These are phyloP conservation scores for Epicampocera succincta DNA, from an alignment of 2,888 invertebrate species.

Conservation along the genomic window DNA sequence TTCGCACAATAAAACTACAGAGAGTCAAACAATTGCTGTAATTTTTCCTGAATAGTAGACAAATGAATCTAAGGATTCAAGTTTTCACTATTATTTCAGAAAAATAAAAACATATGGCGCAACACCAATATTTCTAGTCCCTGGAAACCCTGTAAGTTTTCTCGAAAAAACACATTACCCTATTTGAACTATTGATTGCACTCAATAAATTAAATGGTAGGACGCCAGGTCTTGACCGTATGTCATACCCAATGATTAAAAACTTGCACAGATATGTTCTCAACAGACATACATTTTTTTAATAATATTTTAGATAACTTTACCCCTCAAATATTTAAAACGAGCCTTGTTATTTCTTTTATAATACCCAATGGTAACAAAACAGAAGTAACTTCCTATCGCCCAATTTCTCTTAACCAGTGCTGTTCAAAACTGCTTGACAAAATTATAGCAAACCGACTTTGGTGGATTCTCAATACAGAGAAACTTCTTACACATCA, in stretches of 20 bases:
- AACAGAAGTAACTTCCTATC: constrained; percentile 41
- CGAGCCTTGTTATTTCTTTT: too few relatives aligned
- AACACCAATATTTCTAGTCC: not conserved
- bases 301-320: not conserved
- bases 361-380: too few relatives aligned
- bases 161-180: not conserved
- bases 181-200: not conserved
- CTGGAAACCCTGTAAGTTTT: not conserved
- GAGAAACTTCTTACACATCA: constrained; percentile 31
- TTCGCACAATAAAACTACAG: not conserved
- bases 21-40: not conserved
- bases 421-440: constrained; percentile 30
- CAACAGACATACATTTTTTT: not conserved
- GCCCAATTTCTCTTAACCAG: constrained; percentile 58
- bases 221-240: not conserved
- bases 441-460: constrained; percentile 44
- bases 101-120: not conserved
- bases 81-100: not conserved
- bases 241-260: not conserved
- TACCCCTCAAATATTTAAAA: not conserved
- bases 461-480: constrained; percentile 48
- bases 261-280: not conserved
- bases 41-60: constrained; percentile 1
- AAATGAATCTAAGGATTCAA: constrained; percentile 2
- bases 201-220: not conserved